Conservation (phyloP, 2,113 vertebrate species). For the Sinocyclocheilus maitianheensis region DNA sequence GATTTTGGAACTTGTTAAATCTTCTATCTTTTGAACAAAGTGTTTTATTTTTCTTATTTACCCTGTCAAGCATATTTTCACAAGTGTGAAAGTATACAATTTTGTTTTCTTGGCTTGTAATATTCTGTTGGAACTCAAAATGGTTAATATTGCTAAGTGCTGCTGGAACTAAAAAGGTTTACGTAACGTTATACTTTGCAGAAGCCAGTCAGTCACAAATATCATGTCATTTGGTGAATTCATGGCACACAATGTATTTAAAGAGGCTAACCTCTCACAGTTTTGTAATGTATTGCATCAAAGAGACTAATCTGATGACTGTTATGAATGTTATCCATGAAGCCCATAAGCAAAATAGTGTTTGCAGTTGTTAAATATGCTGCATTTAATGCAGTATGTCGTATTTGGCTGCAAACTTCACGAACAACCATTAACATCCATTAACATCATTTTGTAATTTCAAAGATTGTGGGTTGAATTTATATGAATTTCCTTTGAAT, state of each 20-base stretch:
- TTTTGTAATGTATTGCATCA: not conserved
- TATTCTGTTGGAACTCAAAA: not conserved
- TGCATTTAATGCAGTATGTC: not conserved
- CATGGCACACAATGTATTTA: not conserved
- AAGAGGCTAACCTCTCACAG: not conserved
- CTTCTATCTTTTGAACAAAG: not conserved
- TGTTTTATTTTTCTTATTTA: not conserved
- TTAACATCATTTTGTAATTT: too few relatives aligned
- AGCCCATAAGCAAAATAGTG: not conserved
- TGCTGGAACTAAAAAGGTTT: not conserved
- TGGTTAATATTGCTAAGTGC: not conserved
- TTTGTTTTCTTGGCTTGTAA: constrained; percentile 7
- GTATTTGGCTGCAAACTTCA: not conserved
- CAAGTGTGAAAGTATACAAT: not conserved
- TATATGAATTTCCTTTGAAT: too few relatives aligned
- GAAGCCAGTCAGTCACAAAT: too few relatives aligned
- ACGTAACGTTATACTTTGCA: not conserved
- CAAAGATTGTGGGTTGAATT: too few relatives aligned
- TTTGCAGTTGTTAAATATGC: not conserved
- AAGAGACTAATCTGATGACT: not conserved
- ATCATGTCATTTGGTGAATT: too few relatives aligned
- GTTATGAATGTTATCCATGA: not conserved
- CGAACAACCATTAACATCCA: not conserved
- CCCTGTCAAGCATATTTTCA: not conserved
- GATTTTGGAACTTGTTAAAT: not conserved